These are phyloP conservation scores for Doryteuthis pealeii DNA, from an alignment of 1,140 invertebrate genomes.

Conservation along the genomic window DNA sequence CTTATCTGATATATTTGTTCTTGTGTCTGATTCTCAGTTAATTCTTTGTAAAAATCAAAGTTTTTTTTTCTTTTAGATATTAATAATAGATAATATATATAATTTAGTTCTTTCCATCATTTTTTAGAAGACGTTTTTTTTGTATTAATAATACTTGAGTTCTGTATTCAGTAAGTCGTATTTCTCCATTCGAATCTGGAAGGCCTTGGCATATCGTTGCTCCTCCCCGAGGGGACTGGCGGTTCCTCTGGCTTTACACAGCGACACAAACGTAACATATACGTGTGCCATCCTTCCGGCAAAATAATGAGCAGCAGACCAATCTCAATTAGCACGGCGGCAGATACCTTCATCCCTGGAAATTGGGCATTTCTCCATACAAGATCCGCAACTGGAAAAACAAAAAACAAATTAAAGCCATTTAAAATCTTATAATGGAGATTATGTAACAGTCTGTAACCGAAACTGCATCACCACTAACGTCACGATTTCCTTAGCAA, in stretches of 20 bases:
- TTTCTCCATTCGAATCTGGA: slow-evolving; percentile 7
- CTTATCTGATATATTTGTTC: too few species aligned
- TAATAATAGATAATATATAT: too few species aligned
- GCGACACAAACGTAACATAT: slow-evolving; percentile 3
- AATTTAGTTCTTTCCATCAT: too few species aligned
- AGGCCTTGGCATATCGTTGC: neutral
- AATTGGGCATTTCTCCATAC: slow-evolving; percentile 82
- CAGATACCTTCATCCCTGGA: slow-evolving; percentile 90
- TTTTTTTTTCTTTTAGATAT: too few species aligned
- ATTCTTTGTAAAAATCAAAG: too few species aligned
- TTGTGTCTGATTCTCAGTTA: too few species aligned
- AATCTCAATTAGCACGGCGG: slow-evolving; percentile 77
- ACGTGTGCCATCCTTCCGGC: slow-evolving; percentile 90
- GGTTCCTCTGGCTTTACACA: neutral
- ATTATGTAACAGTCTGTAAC: too few species aligned
- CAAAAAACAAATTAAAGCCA: neutral
- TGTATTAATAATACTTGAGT: too few species aligned
- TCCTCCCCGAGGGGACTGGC: neutral
- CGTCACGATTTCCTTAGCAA: too few species aligned
- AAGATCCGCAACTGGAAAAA: slow-evolving; percentile 78
- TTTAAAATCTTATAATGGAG: neutral
- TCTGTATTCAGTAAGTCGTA: neutral
- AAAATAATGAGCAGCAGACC: slow-evolving; percentile 77
- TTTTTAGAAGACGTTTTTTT: too few species aligned
- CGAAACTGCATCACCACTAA: too few species aligned